Evolutionary conservation across 2,113 vertebrate species (phyloP).

Genomic region (Nothocercus julius): DNA sequence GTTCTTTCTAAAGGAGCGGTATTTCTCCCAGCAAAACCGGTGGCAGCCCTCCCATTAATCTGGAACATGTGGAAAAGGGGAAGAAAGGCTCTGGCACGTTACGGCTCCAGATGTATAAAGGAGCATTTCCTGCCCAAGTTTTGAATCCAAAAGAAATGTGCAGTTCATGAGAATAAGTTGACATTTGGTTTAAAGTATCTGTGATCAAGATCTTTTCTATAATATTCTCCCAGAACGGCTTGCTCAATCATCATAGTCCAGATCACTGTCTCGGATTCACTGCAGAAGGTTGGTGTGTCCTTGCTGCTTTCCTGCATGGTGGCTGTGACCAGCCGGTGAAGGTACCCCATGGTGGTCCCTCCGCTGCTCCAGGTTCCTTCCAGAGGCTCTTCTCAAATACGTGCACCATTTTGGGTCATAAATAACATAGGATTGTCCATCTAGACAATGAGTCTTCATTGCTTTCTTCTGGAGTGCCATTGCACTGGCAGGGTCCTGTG

Average conservation of each 20-base stretch:
- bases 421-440: fast-evolving
- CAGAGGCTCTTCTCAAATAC: neutral
- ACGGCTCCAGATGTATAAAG: neutral
- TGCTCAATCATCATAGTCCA: fast-evolving
- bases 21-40: neutral
- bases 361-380: neutral
- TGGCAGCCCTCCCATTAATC: neutral
- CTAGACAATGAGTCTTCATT: neutral
- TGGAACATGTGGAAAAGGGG: neutral
- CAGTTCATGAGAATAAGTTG: neutral
- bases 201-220: neutral
- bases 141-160: neutral
- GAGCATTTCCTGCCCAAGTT: neutral
- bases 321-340: neutral
- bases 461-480: neutral
- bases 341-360: neutral
- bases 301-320: neutral
- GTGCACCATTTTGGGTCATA: neutral
- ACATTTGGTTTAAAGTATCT: neutral
- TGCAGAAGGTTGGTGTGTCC: neutral
- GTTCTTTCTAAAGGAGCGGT: neutral
- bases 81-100: fast-evolving
- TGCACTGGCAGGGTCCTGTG: neutral
- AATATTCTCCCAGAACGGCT: neutral
- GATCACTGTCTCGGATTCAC: neutral